Evolutionary conservation across 2,888 invertebrate species (phyloP), one percentile per base, ranked within the genome.

Genomic region (Leptogaster cylindrica): DNA sequence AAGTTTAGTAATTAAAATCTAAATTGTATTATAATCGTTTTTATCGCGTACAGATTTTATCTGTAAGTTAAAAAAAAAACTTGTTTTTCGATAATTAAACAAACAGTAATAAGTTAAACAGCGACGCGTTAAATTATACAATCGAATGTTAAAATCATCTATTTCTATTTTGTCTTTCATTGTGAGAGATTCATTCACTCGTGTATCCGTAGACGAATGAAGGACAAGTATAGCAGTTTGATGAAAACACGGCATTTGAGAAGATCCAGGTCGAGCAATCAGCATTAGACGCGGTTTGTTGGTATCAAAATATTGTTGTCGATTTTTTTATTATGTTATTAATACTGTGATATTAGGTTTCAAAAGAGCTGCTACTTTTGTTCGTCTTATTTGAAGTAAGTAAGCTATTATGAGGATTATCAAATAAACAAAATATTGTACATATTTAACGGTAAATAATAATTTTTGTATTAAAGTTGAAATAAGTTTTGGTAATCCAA

Each of bases 1-100:
- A 61, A 44, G 23, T 61, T 61, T 28, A 28, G 41, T 61, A 44
- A 61, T 61, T 61, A 61, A 44, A 20, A n/a, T 27, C 28, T 61
- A 41, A 61, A 61, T 61, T 61, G n/a, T 61, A 61, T 31, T 55
- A n/a, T n/a, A 36, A 55, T 55, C 36, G 55, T 55, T 55, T 55
- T 55, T 55, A 55, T 55, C 39, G 55, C 36, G 36, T 55, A 55
- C 55, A 55, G 55, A 55, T 36, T 36, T 55, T 55, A 23, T 36
- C 55, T 55, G 55, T 55, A 55, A 55, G 55, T 20, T 55, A 23
- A 52, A 31, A 55, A 39, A 36, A 20, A 55, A 55, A 52, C 33
- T 23, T 33, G 55, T 55, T 55, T 55, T 55, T 31, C n/a, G n/a
- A 55, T 55, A 55, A 50, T 50, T 12, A 50, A 23, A 50, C 31